A percentile compares a stretch with the other conserved stretches of the same genome.
These are phyloP conservation scores for Harpalus rufipes DNA, from an alignment of 2,888 invertebrate genomes.

Conservation along the genomic window DNA sequence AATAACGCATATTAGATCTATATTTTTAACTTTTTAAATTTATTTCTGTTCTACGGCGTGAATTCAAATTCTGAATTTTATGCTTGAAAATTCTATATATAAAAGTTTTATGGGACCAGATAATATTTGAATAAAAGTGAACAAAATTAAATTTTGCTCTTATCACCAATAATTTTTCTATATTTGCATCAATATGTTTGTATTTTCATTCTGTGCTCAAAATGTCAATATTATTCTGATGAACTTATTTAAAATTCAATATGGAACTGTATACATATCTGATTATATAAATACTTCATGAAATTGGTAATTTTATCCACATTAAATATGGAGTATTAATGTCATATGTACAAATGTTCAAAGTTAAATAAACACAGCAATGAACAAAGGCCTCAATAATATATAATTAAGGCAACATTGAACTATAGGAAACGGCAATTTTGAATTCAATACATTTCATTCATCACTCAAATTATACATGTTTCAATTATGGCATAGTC, in stretches of 20 bases:
- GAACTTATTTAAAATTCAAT: slow-evolving; percentile 13
- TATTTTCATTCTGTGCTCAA: too few relatives aligned
- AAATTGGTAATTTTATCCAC: slow-evolving; percentile 4
- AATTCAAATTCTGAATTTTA: too few relatives aligned
- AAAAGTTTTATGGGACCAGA: too few relatives aligned
- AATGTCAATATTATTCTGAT: neutral
- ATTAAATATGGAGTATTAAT: neutral
- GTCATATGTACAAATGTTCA: neutral
- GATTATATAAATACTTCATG: slow-evolving; percentile 13
- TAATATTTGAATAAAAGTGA: too few relatives aligned
- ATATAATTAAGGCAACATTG: slow-evolving; percentile 50
- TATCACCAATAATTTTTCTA: too few relatives aligned
- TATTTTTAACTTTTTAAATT: too few relatives aligned
- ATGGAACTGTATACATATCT: neutral
- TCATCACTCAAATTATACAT: neutral
- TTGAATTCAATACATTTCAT: neutral
- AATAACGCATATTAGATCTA: too few relatives aligned
- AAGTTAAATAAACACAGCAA: slow-evolving; percentile 20
- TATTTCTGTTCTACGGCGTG: too few relatives aligned
- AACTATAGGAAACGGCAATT: slow-evolving; percentile 27
- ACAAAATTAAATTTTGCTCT: too few relatives aligned
- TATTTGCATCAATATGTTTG: too few relatives aligned
- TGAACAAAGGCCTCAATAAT: slow-evolving; percentile 41
- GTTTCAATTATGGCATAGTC: too few relatives aligned
- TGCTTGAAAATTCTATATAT: too few relatives aligned